Evolutionary conservation across 2,888 invertebrate species (phyloP).

Genomic region (Calliphora vomitoria): DNA sequence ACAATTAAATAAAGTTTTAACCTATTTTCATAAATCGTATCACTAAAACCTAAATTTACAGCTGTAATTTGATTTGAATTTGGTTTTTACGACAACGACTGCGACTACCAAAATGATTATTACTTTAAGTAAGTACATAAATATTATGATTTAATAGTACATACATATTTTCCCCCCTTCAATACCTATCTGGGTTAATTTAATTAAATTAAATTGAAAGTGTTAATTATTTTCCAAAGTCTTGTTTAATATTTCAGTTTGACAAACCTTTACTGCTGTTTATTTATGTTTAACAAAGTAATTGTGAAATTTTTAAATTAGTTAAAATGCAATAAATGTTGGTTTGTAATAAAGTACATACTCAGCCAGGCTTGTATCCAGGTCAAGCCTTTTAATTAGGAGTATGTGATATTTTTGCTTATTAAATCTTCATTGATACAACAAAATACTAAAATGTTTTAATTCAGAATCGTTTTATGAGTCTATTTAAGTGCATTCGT

Average conservation of each 20-base stretch:
- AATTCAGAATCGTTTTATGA: too few species aligned
- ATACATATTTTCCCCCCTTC: neutral
- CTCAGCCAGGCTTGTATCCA: too few species aligned
- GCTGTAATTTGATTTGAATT: slow-evolving; percentile 19
- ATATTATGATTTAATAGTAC: neutral
- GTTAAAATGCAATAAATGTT: neutral
- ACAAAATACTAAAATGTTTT: too few species aligned
- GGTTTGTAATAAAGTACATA: neutral
- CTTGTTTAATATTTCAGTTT: slow-evolving; percentile 22
- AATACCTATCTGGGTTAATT: slow-evolving; percentile 63
- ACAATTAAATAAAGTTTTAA: slow-evolving; percentile 54
- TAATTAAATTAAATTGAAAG: slow-evolving; percentile 53
- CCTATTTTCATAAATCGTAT: slow-evolving; percentile 49
- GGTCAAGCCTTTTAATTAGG: too few species aligned
- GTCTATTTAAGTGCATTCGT: too few species aligned
- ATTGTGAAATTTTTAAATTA: neutral
- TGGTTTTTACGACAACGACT: neutral
- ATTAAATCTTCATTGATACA: too few species aligned
- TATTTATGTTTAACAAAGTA: neutral
- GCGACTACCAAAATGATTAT: neutral
- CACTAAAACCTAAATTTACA: slow-evolving; percentile 4
- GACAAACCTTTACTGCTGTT: slow-evolving; percentile 30
- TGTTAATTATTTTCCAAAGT: slow-evolving; percentile 56
- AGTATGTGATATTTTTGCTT: too few species aligned
- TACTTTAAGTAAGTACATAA: neutral